Evolutionary conservation across 2,113 vertebrate genomes (phyloP).

Genomic region (Isurus oxyrinchus): DNA sequence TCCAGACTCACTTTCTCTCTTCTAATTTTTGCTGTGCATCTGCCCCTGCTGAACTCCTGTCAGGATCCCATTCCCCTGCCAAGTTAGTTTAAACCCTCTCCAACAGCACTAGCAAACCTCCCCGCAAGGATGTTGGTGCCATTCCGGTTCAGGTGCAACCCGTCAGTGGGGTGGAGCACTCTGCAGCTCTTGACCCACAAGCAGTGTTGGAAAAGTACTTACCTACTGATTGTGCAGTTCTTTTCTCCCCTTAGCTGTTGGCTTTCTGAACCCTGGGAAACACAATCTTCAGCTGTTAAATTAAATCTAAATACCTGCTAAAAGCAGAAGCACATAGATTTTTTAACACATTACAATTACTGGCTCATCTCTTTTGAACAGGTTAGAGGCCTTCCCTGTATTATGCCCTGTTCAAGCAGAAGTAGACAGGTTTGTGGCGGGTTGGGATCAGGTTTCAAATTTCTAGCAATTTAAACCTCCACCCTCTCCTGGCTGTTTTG

Average conservation of each 20-base stretch:
- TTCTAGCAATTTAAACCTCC: background rate
- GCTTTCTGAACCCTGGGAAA: background rate
- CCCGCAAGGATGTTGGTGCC: no score
- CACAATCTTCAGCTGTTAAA: background rate
- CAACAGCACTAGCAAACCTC: no score
- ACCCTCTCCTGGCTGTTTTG: background rate
- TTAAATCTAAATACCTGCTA: background rate
- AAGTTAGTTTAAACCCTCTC: no score
- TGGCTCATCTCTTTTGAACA: background rate
- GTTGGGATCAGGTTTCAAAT: background rate
- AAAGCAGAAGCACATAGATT: background rate
- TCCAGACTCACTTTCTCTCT: no score
- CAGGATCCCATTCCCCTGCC: no score
- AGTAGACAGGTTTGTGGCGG: background rate
- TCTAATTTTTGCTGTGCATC: no score
- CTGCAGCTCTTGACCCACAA: no score
- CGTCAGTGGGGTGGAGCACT: no score
- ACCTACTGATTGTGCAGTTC: background rate
- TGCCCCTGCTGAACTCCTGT: no score
- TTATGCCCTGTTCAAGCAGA: background rate
- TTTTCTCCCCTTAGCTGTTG: background rate
- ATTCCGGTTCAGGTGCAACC: no score
- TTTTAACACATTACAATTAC: background rate
- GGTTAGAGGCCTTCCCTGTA: background rate
- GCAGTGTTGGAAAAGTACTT: background rate